These are phyloP conservation scores for Telenomus remus DNA, from an alignment of 1,140 invertebrate genomes.

Conservation along the genomic window DNA sequence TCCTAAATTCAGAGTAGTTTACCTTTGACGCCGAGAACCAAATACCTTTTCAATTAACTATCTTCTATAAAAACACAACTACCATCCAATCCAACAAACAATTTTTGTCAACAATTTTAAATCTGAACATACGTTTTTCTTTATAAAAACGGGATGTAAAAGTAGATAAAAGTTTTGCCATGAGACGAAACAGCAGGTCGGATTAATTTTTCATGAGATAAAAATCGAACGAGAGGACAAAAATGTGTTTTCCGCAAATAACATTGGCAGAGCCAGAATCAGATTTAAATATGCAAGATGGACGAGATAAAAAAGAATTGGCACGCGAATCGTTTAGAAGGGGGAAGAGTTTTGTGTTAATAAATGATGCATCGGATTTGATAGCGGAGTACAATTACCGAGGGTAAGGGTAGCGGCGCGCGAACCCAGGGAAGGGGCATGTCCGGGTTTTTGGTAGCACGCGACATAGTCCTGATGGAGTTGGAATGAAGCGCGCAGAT, in stretches of 20 bases:
- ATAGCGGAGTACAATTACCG: constrained; percentile 65
- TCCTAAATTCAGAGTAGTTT: constrained; percentile 29
- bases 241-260: neutral
- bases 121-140: too few relatives aligned
- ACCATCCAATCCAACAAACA: too few relatives aligned
- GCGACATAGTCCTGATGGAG: constrained; percentile 60
- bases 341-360: constrained; percentile 38
- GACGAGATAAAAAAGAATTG: constrained; percentile 35
- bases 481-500: constrained; percentile 65
- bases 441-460: constrained; percentile 47
- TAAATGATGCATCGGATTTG: constrained; percentile 63
- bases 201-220: too few relatives aligned
- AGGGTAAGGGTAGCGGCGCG: constrained; percentile 50
- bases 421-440: constrained; percentile 29
- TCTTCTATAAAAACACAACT: too few relatives aligned
- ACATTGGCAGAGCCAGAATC: constrained; percentile 10
- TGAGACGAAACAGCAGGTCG: too few relatives aligned
- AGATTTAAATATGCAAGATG: constrained; percentile 39
- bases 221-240: too few relatives aligned
- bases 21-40: constrained; percentile 13
- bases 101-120: too few relatives aligned
- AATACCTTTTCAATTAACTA: neutral
- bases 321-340: constrained; percentile 37
- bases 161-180: too few relatives aligned
- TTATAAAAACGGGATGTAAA: too few relatives aligned